These are phyloP conservation scores for Leptura quadrifasciata DNA, from an alignment of 2,888 invertebrate genomes.

Conservation along the genomic window DNA sequence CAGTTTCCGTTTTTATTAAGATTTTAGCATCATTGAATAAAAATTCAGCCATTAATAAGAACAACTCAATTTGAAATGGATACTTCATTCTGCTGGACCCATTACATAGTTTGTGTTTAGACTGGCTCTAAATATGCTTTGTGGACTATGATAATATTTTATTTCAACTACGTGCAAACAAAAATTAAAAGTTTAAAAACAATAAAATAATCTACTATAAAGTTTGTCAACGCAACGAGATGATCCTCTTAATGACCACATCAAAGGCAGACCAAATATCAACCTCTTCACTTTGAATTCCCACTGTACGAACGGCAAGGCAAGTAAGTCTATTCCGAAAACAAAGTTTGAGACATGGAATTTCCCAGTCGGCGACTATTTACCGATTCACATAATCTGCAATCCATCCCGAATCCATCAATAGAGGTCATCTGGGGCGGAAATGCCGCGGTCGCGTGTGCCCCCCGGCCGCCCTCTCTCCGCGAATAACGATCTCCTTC, in stretches of 20 bases:
- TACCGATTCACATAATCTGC: slow-evolving; percentile 33
- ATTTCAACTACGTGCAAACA: too few relatives aligned
- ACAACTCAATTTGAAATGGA: too few relatives aligned
- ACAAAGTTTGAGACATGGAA: slow-evolving; percentile 14
- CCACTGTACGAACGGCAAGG: background rate
- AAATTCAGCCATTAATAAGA: too few relatives aligned
- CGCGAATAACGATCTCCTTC: slow-evolving; percentile 51
- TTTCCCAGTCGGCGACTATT: slow-evolving; percentile 18
- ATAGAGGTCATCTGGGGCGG: slow-evolving; percentile 47
- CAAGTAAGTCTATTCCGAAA: background rate
- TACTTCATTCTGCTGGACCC: too few relatives aligned
- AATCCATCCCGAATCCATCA: slow-evolving; percentile 40
- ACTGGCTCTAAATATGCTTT: too few relatives aligned
- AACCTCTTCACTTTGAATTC: slow-evolving; percentile 1
- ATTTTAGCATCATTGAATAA: too few relatives aligned
- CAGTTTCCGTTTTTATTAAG: too few relatives aligned
- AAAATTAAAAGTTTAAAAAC: too few relatives aligned
- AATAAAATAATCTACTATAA: too few relatives aligned
- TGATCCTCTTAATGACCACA: background rate
- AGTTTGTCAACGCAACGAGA: too few relatives aligned
- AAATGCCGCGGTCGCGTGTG: slow-evolving; percentile 44
- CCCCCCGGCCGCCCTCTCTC: slow-evolving; percentile 35
- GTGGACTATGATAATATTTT: too few relatives aligned
- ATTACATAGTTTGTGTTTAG: too few relatives aligned
- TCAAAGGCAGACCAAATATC: background rate